These are phyloP conservation scores for Drosophila kurseongensis DNA, from an alignment of 1,140 invertebrate species.

Conservation along the genomic window DNA sequence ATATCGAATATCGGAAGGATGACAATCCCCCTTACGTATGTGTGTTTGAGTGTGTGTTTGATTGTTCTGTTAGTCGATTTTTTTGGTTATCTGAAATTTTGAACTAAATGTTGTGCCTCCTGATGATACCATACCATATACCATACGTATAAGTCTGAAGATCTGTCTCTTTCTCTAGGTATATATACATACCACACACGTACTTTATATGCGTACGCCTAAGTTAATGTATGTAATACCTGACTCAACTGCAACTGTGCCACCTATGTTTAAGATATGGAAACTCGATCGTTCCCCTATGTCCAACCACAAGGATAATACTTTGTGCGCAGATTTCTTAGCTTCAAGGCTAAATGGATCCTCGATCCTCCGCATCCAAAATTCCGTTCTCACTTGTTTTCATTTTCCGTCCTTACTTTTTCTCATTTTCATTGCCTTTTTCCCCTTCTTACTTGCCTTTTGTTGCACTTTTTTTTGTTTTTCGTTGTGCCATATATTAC, in stretches of 20 bases:
- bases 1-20: slow-evolving; percentile 40
- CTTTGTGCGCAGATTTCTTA: slow-evolving; percentile 19
- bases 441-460: slow-evolving; percentile 38
- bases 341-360: slow-evolving; percentile 9
- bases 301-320: not conserved
- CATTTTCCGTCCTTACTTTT: slow-evolving; percentile 26
- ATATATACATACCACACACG: slow-evolving; percentile 42
- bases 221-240: slow-evolving; percentile 26
- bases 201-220: slow-evolving; percentile 13
- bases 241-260: slow-evolving; percentile 30
- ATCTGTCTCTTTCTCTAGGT: slow-evolving; percentile 52
- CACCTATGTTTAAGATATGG: slow-evolving; percentile 42
- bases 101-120: slow-evolving; percentile 51
- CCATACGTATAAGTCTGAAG: slow-evolving; percentile 50
- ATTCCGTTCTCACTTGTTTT: slow-evolving; percentile 10
- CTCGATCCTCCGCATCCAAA: slow-evolving; percentile 6
- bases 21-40: slow-evolving; percentile 28
- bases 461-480: slow-evolving; percentile 55
- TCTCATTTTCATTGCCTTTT: slow-evolving; percentile 17
- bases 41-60: slow-evolving; percentile 40
- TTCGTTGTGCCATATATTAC: slow-evolving; percentile 43
- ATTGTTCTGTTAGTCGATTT: slow-evolving; percentile 16
- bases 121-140: slow-evolving; percentile 32
- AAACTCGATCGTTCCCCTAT: slow-evolving; percentile 16
- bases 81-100: slow-evolving; percentile 27